Base-by-base conservation (phyloP, 2,113 vertebrate genomes). In the Sceloporus tristichus region DNA sequence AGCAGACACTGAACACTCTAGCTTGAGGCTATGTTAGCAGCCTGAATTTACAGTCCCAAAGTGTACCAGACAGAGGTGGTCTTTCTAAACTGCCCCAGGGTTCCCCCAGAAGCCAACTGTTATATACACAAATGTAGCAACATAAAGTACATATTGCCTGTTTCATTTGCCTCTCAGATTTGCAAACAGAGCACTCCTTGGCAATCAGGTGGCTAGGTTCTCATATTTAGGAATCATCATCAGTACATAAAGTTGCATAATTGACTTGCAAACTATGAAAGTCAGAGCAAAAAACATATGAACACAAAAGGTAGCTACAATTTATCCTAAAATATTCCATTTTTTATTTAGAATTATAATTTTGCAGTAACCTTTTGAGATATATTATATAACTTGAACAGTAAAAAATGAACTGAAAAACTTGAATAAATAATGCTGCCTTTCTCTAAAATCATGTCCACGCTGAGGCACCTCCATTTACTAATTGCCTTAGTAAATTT, bases 391-490 rank as follows among this genome's bases (percentile, higher is more conserved):
- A 38, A 23, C n/a, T 81, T 62, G 48, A 48, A 48, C 7, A 48
- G 48, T 6, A 48, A 48, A 48, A 7, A 48, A 48, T 48, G 48
- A 48, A 48, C 48, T 6, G 5, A 48, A 48, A 48, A 48, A 48
- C 48, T 48, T 40, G 10, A 23, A 62, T 7, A 25, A 75, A 76
- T 25, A 29, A 40, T 38, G 4, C 59, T 66, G 74, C 19, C n/a
- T 42, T 68, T 91, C 91, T 86, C 76, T 85, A 93, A 71, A 11
- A 87, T 10, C 48, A 25, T 84, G 85, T 2, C 9, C 66, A 19
- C 9, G 82, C 23, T 88, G n/a, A 84, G n/a, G 42, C 3, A 59
- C 71, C 18, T 84, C 65, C 77, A 27, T 81, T 75, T 34, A 34
- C 86, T 62, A 77, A 38, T 1, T 62, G 4, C 85, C 56, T 59